phyloP scores from a whole-genome alignment of 35 echinoderm and acorn worm species.

The Heliocidaris tuberculata region DNA sequence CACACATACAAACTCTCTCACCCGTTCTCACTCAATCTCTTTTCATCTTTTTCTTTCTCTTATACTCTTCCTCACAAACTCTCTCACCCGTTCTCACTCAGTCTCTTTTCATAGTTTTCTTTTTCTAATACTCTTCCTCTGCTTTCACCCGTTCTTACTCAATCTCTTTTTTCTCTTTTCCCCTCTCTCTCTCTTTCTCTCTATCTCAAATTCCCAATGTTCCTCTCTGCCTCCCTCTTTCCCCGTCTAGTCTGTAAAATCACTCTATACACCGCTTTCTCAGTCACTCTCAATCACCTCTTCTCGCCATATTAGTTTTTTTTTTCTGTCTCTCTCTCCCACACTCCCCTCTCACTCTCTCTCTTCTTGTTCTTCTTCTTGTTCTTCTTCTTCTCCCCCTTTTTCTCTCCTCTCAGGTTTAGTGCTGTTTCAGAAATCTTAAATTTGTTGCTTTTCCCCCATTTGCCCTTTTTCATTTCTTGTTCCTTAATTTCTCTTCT shows the following conservation, averaged over 20 bases:
- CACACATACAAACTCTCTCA: too few species aligned
- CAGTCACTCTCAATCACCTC: too few species aligned
- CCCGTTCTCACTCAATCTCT: neutral
- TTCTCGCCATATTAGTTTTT: too few species aligned
- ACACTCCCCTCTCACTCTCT: slow-evolving; percentile 19
- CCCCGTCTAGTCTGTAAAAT: too few species aligned
- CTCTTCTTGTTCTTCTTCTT: neutral
- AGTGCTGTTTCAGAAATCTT: too few species aligned
- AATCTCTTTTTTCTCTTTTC: neutral
- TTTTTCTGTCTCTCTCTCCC: too few species aligned
- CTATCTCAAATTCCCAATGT: too few species aligned
- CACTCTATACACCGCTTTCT: too few species aligned
- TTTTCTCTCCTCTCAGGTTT: neutral
- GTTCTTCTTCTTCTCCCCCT: neutral
- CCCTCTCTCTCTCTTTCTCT: too few species aligned
- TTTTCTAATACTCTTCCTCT: too few species aligned
- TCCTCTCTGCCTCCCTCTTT: too few species aligned
- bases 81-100: neutral
- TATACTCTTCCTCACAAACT: too few species aligned
- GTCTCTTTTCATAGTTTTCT: neutral
- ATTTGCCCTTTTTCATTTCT: neutral
- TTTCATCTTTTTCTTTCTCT: neutral
- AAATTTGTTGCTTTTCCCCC: neutral
- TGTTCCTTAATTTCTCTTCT: neutral
- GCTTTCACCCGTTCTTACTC: neutral